Evolutionary conservation across 2,113 vertebrate genomes (phyloP).

Genomic region (Eonycteris spelaea): DNA sequence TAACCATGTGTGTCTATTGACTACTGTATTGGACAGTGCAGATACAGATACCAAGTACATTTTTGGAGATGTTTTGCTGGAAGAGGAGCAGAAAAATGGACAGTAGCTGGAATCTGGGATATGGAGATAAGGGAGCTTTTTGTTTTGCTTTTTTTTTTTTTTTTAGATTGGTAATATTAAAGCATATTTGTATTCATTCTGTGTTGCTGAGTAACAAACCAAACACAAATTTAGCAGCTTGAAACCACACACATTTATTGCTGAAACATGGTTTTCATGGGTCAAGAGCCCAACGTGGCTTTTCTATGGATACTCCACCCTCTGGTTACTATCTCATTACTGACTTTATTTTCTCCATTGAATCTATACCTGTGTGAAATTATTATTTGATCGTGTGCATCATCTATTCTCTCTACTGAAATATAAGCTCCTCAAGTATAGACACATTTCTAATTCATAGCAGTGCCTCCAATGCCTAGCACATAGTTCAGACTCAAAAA

Average conservation of each 20-base stretch:
- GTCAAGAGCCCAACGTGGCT: neutral
- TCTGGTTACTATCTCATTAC: neutral
- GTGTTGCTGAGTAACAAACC: neutral
- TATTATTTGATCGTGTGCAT: neutral
- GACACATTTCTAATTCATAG: neutral
- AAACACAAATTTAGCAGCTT: neutral
- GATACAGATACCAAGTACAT: neutral
- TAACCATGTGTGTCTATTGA: neutral
- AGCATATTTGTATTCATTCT: neutral
- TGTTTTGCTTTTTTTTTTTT: neutral
- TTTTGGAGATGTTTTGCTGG: neutral
- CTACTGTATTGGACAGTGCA: neutral
- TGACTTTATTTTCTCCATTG: neutral
- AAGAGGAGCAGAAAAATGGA: neutral
- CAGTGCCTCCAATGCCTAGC: neutral
- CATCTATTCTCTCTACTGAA: neutral
- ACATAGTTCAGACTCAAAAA: neutral
- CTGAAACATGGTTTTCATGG: neutral
- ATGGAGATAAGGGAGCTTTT: neutral
- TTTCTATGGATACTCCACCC: neutral
- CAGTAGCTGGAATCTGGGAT: neutral
- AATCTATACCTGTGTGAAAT: neutral
- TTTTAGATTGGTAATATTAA: neutral
- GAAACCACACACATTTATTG: neutral
- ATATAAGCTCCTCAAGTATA: neutral